A percentile compares a stretch with the other conserved stretches of the same genome.
These are phyloP conservation scores for Hirtodrosophila histrioides DNA, from an alignment of 2,888 invertebrate species.

Conservation along the genomic window DNA sequence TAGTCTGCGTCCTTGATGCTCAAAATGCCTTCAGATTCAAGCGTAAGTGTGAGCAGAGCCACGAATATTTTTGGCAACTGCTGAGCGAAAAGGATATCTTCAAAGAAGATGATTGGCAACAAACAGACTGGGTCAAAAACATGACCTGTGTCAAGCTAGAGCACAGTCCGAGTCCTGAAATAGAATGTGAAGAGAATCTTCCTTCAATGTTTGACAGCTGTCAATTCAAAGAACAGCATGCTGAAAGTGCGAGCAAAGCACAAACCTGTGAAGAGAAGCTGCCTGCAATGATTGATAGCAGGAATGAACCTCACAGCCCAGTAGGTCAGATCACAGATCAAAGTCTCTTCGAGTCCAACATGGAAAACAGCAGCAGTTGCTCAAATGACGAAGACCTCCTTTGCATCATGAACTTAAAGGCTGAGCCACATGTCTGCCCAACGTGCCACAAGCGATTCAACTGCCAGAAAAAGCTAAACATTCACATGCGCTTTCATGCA, in stretches of 20 bases:
- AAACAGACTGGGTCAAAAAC: neutral
- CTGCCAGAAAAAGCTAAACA: slow-evolving; percentile 82
- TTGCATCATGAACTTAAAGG: neutral
- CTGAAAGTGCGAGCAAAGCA: neutral
- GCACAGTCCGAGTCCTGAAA: too few species aligned
- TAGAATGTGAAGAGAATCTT: too few species aligned
- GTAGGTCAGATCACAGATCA: too few species aligned
- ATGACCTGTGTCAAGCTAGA: too few species aligned
- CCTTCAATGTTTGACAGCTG: neutral
- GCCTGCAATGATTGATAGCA: neutral
- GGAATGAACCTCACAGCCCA: too few species aligned
- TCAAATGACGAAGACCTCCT: neutral
- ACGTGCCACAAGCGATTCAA: slow-evolving; percentile 82
- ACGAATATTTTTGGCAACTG: slow-evolving; percentile 50
- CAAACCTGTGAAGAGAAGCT: slow-evolving; percentile 4
- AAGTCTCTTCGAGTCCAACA: neutral
- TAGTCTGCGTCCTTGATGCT: slow-evolving; percentile 60
- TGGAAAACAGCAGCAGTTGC: slow-evolving; percentile 1
- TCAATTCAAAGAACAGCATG: too few species aligned
- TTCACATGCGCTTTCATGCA: slow-evolving; percentile 31
- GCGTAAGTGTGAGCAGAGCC: slow-evolving; percentile 73
- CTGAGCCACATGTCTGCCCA: slow-evolving; percentile 85
- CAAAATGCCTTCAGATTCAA: slow-evolving; percentile 73
- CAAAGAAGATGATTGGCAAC: neutral
- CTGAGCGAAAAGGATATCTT: slow-evolving; percentile 60